These are phyloP conservation scores for Epinotia nisella DNA, from an alignment of 2,888 invertebrate genomes.

Conservation along the genomic window DNA sequence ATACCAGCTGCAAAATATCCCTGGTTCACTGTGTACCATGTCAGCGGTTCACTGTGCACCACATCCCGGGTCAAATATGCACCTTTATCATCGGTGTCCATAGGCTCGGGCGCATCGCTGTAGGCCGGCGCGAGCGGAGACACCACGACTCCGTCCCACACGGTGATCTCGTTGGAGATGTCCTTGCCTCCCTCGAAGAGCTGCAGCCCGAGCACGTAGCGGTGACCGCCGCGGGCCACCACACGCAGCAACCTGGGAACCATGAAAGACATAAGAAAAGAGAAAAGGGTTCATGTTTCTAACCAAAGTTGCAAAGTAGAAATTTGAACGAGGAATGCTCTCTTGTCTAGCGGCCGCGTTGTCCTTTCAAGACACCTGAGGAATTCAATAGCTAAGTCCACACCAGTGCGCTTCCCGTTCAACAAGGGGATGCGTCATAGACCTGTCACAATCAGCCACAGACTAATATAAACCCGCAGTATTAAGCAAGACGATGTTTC, in stretches of 20 bases:
- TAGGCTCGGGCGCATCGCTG: constrained; percentile 88
- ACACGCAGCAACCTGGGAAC: constrained; percentile 89
- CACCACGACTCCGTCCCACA: constrained; percentile 98
- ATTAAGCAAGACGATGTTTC: too few species aligned
- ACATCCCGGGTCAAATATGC: background rate
- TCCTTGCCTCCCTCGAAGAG: constrained; percentile 84
- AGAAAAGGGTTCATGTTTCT: too few species aligned
- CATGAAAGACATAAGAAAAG: background rate
- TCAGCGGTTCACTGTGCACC: background rate
- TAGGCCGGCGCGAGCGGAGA: constrained; percentile 98
- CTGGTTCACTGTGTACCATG: background rate
- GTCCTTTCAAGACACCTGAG: too few species aligned
- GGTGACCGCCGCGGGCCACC: constrained; percentile 96
- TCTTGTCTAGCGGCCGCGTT: too few species aligned
- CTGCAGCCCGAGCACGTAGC: constrained; percentile 91
- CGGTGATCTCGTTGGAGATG: constrained; percentile 95
- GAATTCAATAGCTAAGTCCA: too few species aligned
- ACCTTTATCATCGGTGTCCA: constrained; percentile 82
- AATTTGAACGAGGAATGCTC: too few species aligned
- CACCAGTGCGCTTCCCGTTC: too few species aligned
- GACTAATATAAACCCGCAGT: too few species aligned
- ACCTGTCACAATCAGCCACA: too few species aligned
- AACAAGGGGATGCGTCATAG: too few species aligned
- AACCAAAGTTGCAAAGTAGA: too few species aligned
- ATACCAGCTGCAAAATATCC: too few species aligned